Percentiles rank a stretch among this genome's conserved stretches.
phyloP scores from a whole-genome alignment of 2,113 vertebrate genomes.

The Trichechus manatus region DNA sequence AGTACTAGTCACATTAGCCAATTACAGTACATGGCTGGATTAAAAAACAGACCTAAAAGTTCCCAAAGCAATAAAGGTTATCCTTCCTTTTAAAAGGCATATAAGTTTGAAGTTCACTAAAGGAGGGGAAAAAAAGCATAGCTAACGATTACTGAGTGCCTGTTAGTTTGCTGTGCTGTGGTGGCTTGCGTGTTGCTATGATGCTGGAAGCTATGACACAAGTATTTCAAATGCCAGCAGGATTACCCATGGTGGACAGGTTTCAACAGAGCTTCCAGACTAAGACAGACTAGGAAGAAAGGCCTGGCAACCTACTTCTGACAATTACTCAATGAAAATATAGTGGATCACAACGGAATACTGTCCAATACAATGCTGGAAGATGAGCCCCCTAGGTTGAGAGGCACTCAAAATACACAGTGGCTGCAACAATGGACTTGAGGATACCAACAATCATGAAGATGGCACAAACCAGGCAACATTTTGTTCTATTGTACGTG shows the following conservation, averaged over 20 bases:
- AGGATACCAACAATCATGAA: background rate
- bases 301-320: background rate
- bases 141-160: background rate
- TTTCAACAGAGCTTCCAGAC: background rate
- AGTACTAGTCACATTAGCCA: background rate
- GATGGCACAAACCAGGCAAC: background rate
- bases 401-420: background rate
- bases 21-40: background rate
- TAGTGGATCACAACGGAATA: background rate
- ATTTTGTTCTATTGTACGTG: background rate
- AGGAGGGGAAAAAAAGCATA: slow-evolving; percentile 1
- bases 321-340: background rate
- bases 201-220: background rate
- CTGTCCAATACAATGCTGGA: background rate
- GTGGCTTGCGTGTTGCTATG: background rate
- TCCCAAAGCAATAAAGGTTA: background rate
- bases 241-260: background rate
- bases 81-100: background rate
- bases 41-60: background rate
- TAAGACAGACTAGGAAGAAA: background rate
- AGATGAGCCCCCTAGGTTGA: background rate
- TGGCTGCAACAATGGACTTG: background rate
- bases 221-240: background rate
- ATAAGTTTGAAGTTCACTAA: background rate
- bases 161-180: background rate